Conservation (phyloP, 2,113 vertebrate species). For the Willisornis vidua region DNA sequence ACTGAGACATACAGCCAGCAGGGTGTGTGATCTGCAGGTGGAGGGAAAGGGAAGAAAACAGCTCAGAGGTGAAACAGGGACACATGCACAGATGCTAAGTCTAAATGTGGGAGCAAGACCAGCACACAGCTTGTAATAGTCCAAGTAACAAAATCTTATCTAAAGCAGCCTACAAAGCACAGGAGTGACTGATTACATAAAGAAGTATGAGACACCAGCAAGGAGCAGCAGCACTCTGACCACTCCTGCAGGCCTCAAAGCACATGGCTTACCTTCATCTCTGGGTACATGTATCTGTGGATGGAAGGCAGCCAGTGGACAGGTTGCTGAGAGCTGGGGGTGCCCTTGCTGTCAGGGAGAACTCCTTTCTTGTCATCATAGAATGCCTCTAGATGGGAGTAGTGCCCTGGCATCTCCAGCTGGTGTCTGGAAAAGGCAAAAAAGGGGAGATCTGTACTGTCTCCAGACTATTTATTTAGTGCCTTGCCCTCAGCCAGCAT, state of each 20-base stretch:
- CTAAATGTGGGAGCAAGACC: constrained; percentile 43
- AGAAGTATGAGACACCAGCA: not conserved
- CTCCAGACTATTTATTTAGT: not conserved
- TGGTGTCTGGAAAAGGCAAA: constrained; percentile 82
- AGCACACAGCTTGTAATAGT: not conserved
- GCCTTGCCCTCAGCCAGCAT: not conserved
- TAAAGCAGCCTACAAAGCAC: not conserved
- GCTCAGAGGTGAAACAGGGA: constrained; percentile 9
- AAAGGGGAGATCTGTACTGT: not conserved
- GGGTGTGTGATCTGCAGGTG: constrained; percentile 94
- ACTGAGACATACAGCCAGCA: constrained; percentile 99
- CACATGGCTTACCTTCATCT: constrained; percentile 90
- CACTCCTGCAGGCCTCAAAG: not conserved
- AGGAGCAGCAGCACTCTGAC: not conserved
- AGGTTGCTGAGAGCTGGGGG: constrained; percentile 79
- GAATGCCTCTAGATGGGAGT: constrained; percentile 95
- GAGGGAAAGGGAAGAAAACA: not conserved
- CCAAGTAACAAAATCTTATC: not conserved
- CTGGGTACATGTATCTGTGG: constrained; percentile 96
- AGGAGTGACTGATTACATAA: not conserved
- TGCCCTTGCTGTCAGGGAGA: constrained; percentile 82
- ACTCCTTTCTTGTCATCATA: constrained; percentile 98
- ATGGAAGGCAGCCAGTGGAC: constrained; percentile 85
- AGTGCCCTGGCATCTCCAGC: constrained; percentile 92
- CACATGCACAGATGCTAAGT: constrained; percentile 26